Evolutionary conservation across 2,113 vertebrate species (phyloP).

Genomic region (Hemiscyllium ocellatum): DNA sequence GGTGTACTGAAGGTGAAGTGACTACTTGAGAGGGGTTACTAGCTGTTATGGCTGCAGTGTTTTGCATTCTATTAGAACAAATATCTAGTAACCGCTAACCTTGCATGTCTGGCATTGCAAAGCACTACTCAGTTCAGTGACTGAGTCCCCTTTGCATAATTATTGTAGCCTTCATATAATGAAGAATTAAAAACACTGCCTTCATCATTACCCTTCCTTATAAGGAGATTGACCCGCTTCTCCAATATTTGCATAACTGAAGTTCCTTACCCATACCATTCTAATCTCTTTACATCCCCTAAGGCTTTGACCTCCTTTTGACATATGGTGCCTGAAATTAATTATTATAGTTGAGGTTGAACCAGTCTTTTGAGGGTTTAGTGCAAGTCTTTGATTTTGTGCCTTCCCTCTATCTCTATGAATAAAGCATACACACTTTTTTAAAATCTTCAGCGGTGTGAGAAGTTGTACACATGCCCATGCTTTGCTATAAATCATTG

Average conservation of each 20-base stretch:
- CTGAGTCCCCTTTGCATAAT: not conserved
- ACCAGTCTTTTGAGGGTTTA: not conserved
- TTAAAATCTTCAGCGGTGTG: not conserved
- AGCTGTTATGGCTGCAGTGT: not conserved
- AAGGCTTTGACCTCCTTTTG: not conserved
- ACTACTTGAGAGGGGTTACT: not conserved
- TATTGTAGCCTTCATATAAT: not conserved
- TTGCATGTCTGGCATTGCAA: not conserved
- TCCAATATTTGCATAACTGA: no score
- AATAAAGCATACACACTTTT: not conserved
- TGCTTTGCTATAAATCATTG: no score
- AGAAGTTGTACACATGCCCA: not conserved
- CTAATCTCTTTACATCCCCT: not conserved
- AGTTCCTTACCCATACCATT: not conserved
- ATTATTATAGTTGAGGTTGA: not conserved
- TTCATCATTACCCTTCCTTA: not conserved
- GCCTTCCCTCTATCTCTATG: not conserved
- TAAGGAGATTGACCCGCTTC: no score
- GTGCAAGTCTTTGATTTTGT: not conserved
- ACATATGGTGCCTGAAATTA: not conserved
- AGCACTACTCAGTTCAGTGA: not conserved
- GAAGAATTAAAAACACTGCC: not conserved
- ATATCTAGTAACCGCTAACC: not conserved
- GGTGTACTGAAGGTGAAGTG: not conserved
- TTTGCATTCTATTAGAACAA: not conserved